Base-by-base conservation (phyloP, 2,797 vertebrate species). In the Prunella strophiata region DNA sequence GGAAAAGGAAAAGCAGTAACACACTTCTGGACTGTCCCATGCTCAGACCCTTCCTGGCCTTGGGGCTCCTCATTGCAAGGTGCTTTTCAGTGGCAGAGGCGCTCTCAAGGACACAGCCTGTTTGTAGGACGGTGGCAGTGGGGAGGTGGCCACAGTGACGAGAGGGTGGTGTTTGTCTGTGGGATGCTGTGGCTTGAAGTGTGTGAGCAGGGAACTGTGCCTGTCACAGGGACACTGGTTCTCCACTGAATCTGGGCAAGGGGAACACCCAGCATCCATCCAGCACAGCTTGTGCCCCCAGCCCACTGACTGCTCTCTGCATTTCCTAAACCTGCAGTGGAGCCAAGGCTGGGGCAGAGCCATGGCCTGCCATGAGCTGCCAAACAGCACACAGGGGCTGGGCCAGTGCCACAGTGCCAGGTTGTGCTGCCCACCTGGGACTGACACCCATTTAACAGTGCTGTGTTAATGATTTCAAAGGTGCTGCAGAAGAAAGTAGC, bases 301-400 rank as follows among this genome's bases (percentile, higher is more conserved):
- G 61, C 70, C 40, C 38, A 3, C n/a, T 0, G 6, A 30, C 36
- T 72, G 61, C 32, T n/a, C 51, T 78, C 48, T 51, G 25, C n/a
- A 10, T 73, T 75, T 82, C 47, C 5, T 7, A 29, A 51, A 45
- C 21, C 30, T 66, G 72, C 29, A 10, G 26, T 19, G 50, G 30
- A 68, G 30, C 58, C 50, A 27, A 47, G 17, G 9, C 59, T 55
- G 45, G 21, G 38, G 62, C 70, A 74, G 29, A 71, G 38, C 67
- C 0, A 0, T 12, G 21, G 25, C 52, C 23, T 22, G 38, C 32
- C 45, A 5, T 5, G 27, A 48, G 55, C 52, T 2, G 1, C n/a
- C 9, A n/a, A 38, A 20, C 30, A 48, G 66, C 26, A 13, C 0
- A 0, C 0, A 75, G 29, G 36, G n/a, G 13, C 7, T 11, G 10